These are phyloP conservation scores for Sinotaia quadrata DNA, from an alignment of 2,888 invertebrate genomes.

Conservation along the genomic window DNA sequence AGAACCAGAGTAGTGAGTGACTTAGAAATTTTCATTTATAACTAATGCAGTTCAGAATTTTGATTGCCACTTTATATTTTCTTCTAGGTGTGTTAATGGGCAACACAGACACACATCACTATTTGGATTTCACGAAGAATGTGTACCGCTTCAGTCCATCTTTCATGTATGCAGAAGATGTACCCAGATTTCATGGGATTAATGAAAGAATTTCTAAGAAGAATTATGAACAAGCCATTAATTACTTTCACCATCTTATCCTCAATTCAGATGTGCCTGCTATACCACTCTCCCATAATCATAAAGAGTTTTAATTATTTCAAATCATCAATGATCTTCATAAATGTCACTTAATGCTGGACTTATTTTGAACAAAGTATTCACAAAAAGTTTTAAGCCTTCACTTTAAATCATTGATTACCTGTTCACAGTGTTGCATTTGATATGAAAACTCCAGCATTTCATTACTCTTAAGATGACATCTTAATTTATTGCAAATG, in stretches of 20 bases:
- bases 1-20: too few relatives aligned
- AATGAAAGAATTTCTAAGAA: slow-evolving; percentile 74
- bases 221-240: slow-evolving; percentile 72
- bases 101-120: slow-evolving; percentile 74
- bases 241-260: slow-evolving; percentile 74
- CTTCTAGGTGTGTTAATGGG: slow-evolving; percentile 68
- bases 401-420: too few relatives aligned
- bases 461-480: too few relatives aligned
- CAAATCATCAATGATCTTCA: too few relatives aligned
- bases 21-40: too few relatives aligned
- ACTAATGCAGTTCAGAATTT: too few relatives aligned
- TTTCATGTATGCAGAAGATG: slow-evolving; percentile 64
- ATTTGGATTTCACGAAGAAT: slow-evolving; percentile 70
- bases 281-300: slow-evolving; percentile 46
- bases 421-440: too few relatives aligned
- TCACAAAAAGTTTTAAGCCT: too few relatives aligned
- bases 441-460: too few relatives aligned
- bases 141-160: slow-evolving; percentile 74
- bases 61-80: too few relatives aligned
- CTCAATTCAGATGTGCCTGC: slow-evolving; percentile 69
- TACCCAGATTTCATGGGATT: slow-evolving; percentile 73
- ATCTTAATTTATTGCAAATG: too few relatives aligned
- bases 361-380: too few relatives aligned
- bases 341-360: slow-evolving; percentile 30
- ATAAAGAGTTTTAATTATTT: slow-evolving; percentile 37